Evolutionary conservation across 1,140 invertebrate species (phyloP).

Genomic region (Hylaeus volcanicus): DNA sequence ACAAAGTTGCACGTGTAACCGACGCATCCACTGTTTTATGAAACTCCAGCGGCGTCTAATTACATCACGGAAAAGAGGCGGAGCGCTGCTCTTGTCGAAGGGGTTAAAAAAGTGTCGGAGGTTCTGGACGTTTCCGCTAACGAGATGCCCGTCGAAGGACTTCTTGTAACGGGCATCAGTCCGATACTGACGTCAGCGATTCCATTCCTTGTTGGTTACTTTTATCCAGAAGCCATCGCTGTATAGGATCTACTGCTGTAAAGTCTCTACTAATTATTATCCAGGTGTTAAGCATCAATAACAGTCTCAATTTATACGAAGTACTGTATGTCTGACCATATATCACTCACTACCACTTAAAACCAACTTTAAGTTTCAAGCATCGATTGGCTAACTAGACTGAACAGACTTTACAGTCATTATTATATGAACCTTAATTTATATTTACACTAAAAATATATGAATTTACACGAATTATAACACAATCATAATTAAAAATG

Average conservation of each 20-base stretch:
- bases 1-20: no score
- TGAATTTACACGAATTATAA: no score
- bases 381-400: no score
- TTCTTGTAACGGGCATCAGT: neutral
- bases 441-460: no score
- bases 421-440: no score
- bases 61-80: constrained; percentile 26
- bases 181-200: constrained; percentile 31
- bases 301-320: no score
- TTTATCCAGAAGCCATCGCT: neutral
- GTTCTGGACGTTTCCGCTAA: constrained; percentile 21
- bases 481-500: no score
- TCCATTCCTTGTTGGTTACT: constrained; percentile 21
- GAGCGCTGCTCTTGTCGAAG: constrained; percentile 26
- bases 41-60: constrained; percentile 36
- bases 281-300: no score
- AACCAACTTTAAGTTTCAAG: no score
- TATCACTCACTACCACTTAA: no score
- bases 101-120: constrained; percentile 13
- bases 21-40: constrained; percentile 10
- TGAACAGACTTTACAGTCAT: no score
- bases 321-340: neutral
- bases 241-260: constrained; percentile 2
- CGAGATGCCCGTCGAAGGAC: constrained; percentile 23
- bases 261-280: no score